These are phyloP conservation scores for Araneus ventricosus DNA, from an alignment of 1,140 invertebrate species.

Conservation along the genomic window DNA sequence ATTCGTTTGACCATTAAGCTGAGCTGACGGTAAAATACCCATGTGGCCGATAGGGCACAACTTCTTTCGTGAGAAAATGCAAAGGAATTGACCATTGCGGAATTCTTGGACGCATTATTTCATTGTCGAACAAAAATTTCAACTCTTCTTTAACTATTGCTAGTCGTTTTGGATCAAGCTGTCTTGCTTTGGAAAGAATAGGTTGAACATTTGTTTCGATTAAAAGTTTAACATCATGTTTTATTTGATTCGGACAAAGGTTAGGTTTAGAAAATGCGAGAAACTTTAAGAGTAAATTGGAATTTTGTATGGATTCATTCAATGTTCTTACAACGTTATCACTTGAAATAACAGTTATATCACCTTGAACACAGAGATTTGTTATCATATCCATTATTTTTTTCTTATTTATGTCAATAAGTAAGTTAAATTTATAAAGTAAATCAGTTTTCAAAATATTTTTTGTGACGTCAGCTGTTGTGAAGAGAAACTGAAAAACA, in stretches of 20 bases:
- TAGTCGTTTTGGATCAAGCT: not conserved
- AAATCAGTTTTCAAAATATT: not conserved
- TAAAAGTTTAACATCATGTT: not conserved
- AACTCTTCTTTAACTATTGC: not conserved
- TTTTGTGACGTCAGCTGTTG: not conserved
- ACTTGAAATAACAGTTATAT: not conserved
- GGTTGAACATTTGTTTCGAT: not conserved
- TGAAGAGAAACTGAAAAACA: not conserved
- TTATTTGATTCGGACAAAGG: not conserved
- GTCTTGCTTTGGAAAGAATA: not conserved
- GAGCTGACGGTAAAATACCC: too few relatives aligned
- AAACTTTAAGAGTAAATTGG: not conserved
- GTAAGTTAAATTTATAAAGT: not conserved
- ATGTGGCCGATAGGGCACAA: not conserved
- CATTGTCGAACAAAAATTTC: not conserved
- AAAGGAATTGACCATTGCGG: not conserved
- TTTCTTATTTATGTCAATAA: too few relatives aligned
- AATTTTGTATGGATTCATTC: not conserved
- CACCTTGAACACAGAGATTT: not conserved
- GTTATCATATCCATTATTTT: too few relatives aligned
- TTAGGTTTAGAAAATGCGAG: not conserved
- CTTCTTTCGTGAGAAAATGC: not conserved
- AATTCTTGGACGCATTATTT: not conserved
- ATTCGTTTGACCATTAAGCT: not conserved
- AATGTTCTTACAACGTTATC: not conserved